phyloP scores from a whole-genome alignment of 2,888 invertebrate genomes.

The Drosophila pegasa region DNA sequence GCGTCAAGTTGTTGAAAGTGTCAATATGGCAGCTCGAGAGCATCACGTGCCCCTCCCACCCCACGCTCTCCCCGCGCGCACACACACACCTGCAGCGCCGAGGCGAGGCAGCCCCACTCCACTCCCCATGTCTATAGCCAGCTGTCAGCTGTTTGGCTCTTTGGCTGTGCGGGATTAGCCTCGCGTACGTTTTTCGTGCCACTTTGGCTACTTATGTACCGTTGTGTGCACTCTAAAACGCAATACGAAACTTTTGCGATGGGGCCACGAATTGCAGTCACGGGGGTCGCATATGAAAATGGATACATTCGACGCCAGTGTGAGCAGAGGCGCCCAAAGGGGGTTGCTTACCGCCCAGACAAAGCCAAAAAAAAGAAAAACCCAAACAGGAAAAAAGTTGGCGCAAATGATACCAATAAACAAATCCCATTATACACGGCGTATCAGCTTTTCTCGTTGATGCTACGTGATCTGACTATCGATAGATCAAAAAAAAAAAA shows the following conservation, averaged over 20 bases:
- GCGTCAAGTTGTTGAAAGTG: conserved; percentile 80
- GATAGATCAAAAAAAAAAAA: conserved; percentile 47
- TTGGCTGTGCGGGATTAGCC: conserved; percentile 71
- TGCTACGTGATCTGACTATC: conserved; percentile 82
- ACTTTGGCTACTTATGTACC: conserved; percentile 68
- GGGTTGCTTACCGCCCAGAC: background rate
- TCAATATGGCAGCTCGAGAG: conserved; percentile 79
- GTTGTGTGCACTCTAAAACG: conserved; percentile 78
- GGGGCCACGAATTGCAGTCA: conserved; percentile 35
- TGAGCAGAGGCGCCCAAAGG: background rate
- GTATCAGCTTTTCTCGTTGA: conserved; percentile 82
- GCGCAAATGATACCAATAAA: conserved; percentile 84
- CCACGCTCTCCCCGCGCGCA: no score
- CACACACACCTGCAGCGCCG: conserved; percentile 55
- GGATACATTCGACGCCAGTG: conserved; percentile 15
- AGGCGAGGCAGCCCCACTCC: background rate
- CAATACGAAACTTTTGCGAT: conserved; percentile 72
- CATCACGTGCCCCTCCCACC: conserved; percentile 81
- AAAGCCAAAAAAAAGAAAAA: background rate
- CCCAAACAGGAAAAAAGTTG: conserved; percentile 37
- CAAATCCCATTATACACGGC: conserved; percentile 84
- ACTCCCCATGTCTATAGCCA: conserved; percentile 26
- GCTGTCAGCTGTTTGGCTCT: conserved; percentile 62
- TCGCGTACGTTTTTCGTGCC: conserved; percentile 57
- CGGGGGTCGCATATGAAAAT: conserved; percentile 28